Evolutionary conservation across 2,888 invertebrate species (phyloP).

Genomic region (Galerucella calmariensis): DNA sequence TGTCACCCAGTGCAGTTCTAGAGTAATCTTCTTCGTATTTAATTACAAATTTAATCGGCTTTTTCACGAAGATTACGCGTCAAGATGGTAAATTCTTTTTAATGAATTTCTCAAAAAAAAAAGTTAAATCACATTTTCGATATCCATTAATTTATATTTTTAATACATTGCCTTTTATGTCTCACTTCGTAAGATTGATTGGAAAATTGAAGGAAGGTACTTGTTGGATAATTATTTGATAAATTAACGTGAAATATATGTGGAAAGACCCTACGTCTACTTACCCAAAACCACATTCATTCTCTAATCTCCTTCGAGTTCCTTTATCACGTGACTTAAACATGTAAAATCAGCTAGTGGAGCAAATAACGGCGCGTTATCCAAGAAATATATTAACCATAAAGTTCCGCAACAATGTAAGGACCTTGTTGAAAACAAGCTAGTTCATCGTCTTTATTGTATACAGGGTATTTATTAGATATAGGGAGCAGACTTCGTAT

Average conservation of each 20-base stretch:
- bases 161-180: slow-evolving; percentile 6
- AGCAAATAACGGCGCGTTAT: slow-evolving; percentile 18
- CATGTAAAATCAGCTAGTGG: slow-evolving; percentile 8
- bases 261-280: not conserved
- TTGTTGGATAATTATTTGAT: not conserved
- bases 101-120: slow-evolving; percentile 39
- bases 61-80: slow-evolving; percentile 44
- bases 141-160: slow-evolving; percentile 27
- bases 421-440: slow-evolving; percentile 13
- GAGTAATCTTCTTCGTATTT: slow-evolving; percentile 52
- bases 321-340: slow-evolving; percentile 11
- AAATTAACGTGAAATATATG: not conserved
- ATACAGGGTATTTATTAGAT: slow-evolving; percentile 24
- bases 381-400: slow-evolving; percentile 20
- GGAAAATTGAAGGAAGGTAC: not conserved
- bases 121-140: slow-evolving; percentile 36
- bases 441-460: slow-evolving; percentile 13
- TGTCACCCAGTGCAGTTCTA: slow-evolving; percentile 50
- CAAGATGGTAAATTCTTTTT: slow-evolving; percentile 46
- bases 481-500: slow-evolving; percentile 9
- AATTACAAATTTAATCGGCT: slow-evolving; percentile 57
- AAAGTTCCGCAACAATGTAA: slow-evolving; percentile 19
- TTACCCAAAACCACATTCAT: not conserved
- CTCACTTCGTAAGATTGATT: not conserved
- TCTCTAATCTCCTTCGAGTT: slow-evolving; percentile 7